Conservation (phyloP, 1,140 invertebrate genomes). For the Nomia melanderi region DNA sequence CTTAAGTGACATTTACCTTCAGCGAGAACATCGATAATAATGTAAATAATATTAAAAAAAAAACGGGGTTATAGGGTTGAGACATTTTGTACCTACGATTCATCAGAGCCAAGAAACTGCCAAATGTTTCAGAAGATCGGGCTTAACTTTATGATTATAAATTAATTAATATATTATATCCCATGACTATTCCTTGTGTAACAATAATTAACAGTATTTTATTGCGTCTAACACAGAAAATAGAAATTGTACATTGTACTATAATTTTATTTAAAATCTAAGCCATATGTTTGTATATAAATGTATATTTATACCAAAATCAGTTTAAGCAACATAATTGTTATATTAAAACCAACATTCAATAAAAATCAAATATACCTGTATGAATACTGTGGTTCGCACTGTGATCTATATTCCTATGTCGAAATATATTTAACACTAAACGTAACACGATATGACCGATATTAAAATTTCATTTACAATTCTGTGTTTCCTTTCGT, state of each 20-base stretch:
- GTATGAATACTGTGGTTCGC: background rate
- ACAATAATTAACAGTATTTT: constrained; percentile 59
- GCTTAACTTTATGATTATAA: constrained; percentile 37
- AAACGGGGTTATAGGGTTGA: constrained; percentile 56
- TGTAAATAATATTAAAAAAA: constrained; percentile 29
- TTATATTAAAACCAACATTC: constrained; percentile 49
- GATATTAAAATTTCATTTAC: too few species aligned
- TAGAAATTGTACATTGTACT: constrained; percentile 69
- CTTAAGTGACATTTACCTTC: constrained; percentile 12
- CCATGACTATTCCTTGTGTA: constrained; percentile 30
- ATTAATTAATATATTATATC: constrained; percentile 36
- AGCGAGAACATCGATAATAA: constrained; percentile 27
- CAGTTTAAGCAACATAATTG: constrained; percentile 47
- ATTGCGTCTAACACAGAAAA: constrained; percentile 50
- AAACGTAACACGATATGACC: too few species aligned
- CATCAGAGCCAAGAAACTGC: constrained; percentile 36
- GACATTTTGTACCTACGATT: constrained; percentile 48
- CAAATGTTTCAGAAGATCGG: constrained; percentile 19
- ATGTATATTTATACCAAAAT: constrained; percentile 63
- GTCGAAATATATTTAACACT: too few species aligned
- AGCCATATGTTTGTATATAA: constrained; percentile 71
- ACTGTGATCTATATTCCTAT: too few species aligned
- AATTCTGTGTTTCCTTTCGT: too few species aligned
- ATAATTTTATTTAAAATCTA: constrained; percentile 67
- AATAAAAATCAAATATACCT: constrained; percentile 61